Evolutionary conservation across 2,113 vertebrate species (phyloP).

Genomic region (Tinamus guttatus): DNA sequence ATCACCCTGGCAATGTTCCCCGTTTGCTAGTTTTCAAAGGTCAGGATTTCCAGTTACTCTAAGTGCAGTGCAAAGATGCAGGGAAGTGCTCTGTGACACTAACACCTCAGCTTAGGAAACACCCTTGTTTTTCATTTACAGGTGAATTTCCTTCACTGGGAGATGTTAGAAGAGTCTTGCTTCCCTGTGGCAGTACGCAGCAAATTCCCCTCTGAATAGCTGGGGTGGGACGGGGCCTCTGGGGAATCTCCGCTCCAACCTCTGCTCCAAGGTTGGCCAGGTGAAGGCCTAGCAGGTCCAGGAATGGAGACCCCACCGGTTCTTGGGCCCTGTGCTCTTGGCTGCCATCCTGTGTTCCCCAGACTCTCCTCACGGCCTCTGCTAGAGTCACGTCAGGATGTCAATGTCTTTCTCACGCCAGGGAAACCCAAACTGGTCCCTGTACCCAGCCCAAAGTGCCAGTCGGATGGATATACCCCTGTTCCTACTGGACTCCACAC

Average conservation of each 20-base stretch:
- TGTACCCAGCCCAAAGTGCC: neutral
- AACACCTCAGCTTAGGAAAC: neutral
- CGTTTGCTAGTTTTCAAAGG: neutral
- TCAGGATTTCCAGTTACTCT: neutral
- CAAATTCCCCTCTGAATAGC: neutral
- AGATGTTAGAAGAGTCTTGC: neutral
- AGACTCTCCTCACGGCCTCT: neutral
- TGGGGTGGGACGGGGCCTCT: neutral
- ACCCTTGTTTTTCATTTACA: fast-evolving
- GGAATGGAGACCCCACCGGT: neutral
- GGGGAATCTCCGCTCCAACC: neutral
- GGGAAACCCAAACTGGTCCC: neutral
- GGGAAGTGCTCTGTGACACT: neutral
- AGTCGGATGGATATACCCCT: neutral
- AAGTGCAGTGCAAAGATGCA: neutral
- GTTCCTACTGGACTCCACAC: neutral
- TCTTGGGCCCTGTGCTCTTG: neutral
- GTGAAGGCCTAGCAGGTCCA: neutral
- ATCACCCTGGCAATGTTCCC: neutral
- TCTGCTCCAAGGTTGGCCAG: neutral
- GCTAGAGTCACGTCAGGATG: neutral
- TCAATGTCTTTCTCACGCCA: neutral
- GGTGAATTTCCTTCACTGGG: neutral
- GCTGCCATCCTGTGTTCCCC: neutral
- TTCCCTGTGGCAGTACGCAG: neutral